Conservation (phyloP, 2,797 vertebrate genomes). For the Cyprinella venusta region DNA sequence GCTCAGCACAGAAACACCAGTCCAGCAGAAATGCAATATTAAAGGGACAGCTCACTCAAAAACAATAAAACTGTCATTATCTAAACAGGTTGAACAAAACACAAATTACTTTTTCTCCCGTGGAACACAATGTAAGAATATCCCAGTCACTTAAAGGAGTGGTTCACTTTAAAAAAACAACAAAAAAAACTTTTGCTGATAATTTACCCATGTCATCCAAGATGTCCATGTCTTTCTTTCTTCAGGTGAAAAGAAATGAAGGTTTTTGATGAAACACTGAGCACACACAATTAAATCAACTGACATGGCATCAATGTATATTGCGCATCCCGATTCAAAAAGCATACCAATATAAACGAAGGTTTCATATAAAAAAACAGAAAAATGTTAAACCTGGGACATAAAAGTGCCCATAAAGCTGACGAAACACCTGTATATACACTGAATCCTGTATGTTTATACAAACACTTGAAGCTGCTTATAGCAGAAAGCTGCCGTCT, state of each 20-base stretch:
- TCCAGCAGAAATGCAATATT: neutral
- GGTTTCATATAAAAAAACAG: neutral
- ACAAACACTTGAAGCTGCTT: conserved; percentile 7
- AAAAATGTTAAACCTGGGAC: neutral
- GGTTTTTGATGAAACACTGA: neutral
- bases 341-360: neutral
- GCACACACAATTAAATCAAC: neutral
- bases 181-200: too few species aligned
- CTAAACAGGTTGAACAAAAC: neutral
- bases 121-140: neutral
- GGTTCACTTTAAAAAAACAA: too few species aligned
- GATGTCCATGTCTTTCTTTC: too few species aligned
- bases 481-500: neutral
- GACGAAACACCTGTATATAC: conserved; percentile 16
- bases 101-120: neutral
- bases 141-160: neutral
- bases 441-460: conserved; percentile 20
- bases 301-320: too few species aligned
- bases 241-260: too few species aligned
- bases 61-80: neutral
- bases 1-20: conserved; percentile 6
- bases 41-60: neutral
- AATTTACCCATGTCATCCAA: too few species aligned
- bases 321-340: neutral
- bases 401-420: neutral